Base-by-base conservation (phyloP, 2,888 invertebrate genomes). In the Cryptus viduatorius region DNA sequence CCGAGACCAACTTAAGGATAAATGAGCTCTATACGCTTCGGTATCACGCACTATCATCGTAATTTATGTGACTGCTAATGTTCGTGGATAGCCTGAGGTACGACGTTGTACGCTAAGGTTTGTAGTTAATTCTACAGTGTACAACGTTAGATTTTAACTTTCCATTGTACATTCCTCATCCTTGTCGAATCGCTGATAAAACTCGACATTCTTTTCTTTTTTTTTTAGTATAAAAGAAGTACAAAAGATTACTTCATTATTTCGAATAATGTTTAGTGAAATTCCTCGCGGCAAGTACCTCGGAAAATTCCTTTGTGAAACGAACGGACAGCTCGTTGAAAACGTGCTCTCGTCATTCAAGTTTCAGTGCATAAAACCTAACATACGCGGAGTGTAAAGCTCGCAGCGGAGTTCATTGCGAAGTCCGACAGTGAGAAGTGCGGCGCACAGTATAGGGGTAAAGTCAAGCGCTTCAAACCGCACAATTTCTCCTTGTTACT, bases 401-500 rank as follows among this genome's bases (percentile, higher is more conserved):
- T 29, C 61, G 14, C 14, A 31, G 29, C 61, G 14, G 12, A 69
- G 50, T 31, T 50, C 31, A n/a, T 14, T 29, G 31, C n/a, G 61
- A 14, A 29, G 61, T 61, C 61, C 14, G 31, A 68, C 61, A 14
- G 46, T 31, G 46, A 10, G 61, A 79, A 31, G 19, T 50, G 61
- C 8, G 37, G 8, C 37, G 37, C 37, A 8, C 61, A 50, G 50
- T 19, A 16, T 29, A 37, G 29, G 46, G 42, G 59, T 44, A 42
- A 10, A 59, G 16, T 46, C 61, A 37, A 48, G 67, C 31, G 37
- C 44, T 75, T 81, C 37, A 81, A 68, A 78, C 73, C 77, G 73
- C 73, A 78, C 80, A 73, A 77, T 81, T 81, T 81, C 81, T 84
- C 78, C 46, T 64, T n/a, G 69, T 77, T 37, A 68, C 81, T 78